Evolutionary conservation across 2,797 vertebrate species (phyloP).

Genomic region (Mormyrops attenuatus): DNA sequence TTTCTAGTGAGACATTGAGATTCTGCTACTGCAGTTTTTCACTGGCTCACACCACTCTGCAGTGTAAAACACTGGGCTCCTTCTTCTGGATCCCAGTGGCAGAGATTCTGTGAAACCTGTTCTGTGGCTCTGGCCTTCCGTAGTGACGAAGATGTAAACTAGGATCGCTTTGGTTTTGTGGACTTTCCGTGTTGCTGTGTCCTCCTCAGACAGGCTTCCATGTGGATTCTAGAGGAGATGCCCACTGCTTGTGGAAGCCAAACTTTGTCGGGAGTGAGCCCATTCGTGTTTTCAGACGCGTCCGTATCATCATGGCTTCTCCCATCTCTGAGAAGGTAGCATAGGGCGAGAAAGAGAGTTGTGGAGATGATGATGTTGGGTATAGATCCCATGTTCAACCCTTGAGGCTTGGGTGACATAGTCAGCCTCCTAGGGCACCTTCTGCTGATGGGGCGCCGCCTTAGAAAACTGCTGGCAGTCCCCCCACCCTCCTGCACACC

Average conservation of each 20-base stretch:
- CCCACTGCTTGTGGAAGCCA: not conserved
- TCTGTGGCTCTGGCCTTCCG: not conserved
- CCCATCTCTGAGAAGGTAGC: not conserved
- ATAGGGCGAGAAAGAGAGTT: not conserved
- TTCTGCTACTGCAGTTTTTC: not conserved
- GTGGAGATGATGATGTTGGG: not conserved
- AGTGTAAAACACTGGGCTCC: not conserved
- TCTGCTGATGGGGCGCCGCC: not conserved
- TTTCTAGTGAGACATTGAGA: conserved; percentile 13
- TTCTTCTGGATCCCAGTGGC: not conserved
- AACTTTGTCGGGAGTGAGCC: not conserved
- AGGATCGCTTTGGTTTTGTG: not conserved
- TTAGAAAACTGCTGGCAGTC: not conserved
- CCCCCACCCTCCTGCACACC: not conserved
- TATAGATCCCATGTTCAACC: not conserved
- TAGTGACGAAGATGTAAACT: not conserved
- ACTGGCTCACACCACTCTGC: not conserved
- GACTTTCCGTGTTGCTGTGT: not conserved
- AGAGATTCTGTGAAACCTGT: not conserved
- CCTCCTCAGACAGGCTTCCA: not conserved
- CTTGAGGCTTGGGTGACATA: not conserved
- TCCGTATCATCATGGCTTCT: not conserved
- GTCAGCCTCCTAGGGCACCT: not conserved
- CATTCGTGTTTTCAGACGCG: not conserved
- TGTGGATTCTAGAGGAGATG: not conserved